These are phyloP conservation scores for Percopsis transmontana DNA, from an alignment of 2,113 vertebrate species.

Conservation along the genomic window DNA sequence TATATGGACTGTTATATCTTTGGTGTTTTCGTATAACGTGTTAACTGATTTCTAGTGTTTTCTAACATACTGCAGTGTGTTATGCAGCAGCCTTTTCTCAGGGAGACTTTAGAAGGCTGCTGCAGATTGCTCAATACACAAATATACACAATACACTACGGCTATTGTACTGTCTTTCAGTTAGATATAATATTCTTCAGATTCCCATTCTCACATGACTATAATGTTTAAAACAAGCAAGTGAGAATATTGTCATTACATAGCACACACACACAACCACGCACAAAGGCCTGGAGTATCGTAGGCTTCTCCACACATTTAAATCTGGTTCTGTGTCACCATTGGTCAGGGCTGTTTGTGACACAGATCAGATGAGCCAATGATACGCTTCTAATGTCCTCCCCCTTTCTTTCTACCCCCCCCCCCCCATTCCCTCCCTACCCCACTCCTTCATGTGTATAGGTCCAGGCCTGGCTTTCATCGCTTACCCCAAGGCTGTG, in stretches of 20 bases:
- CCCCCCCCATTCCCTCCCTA: slow-evolving; percentile 26
- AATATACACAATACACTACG: too few relatives aligned
- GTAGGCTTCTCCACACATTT: slow-evolving; percentile 10
- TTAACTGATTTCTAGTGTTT: too few relatives aligned
- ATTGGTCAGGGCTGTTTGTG: slow-evolving; percentile 15
- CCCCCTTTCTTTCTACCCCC: slow-evolving; percentile 45
- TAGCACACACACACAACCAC: not conserved
- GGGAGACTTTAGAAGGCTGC: too few relatives aligned
- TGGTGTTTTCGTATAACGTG: not conserved
- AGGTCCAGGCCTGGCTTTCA: slow-evolving; percentile 99
- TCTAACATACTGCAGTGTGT: too few relatives aligned
- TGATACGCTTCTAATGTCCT: slow-evolving; percentile 49
- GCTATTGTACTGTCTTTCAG: too few relatives aligned
- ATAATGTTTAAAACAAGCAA: too few relatives aligned
- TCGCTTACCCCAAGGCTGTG: slow-evolving; percentile 98
- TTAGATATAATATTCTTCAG: too few relatives aligned
- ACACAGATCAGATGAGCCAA: slow-evolving; percentile 60
- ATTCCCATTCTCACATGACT: too few relatives aligned
- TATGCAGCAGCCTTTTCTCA: too few relatives aligned
- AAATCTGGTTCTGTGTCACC: slow-evolving; percentile 51
- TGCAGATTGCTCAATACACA: too few relatives aligned
- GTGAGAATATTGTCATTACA: not conserved
- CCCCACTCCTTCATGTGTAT: slow-evolving; percentile 72
- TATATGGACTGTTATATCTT: not conserved
- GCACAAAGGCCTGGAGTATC: not conserved